Evolutionary conservation across 2,797 vertebrate species (phyloP).

Genomic region (Myoxocephalus aenaeus): DNA sequence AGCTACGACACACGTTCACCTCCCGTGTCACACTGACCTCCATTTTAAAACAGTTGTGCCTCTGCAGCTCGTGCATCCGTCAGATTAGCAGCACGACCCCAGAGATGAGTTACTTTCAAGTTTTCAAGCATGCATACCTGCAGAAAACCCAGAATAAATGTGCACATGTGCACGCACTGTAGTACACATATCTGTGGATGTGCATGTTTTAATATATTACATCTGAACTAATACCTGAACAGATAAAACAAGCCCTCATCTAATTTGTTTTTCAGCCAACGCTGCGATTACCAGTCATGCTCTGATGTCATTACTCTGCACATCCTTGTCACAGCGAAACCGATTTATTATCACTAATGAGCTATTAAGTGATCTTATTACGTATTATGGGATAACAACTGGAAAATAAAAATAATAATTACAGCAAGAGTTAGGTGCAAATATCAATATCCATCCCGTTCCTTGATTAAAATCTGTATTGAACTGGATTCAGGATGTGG

Average conservation of each 20-base stretch:
- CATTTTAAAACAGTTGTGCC: slow-evolving; percentile 20
- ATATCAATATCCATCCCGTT: too few species aligned
- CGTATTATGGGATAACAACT: background rate
- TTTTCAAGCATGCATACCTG: background rate
- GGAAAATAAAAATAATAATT: background rate
- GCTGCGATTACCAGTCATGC: background rate
- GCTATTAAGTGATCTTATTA: background rate
- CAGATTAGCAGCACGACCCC: too few species aligned
- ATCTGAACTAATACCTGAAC: background rate
- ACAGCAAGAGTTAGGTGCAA: too few species aligned
- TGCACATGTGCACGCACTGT: too few species aligned
- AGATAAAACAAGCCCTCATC: background rate
- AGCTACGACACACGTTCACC: slow-evolving; percentile 2
- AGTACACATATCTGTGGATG: background rate
- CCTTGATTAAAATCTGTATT: background rate
- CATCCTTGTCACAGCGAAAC: background rate
- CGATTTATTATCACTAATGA: background rate
- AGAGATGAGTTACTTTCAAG: too few species aligned
- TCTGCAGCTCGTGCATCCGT: too few species aligned
- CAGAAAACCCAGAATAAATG: background rate
- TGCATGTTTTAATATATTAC: background rate
- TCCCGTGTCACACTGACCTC: slow-evolving; percentile 62
- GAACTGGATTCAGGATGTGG: background rate
- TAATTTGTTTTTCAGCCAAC: background rate
- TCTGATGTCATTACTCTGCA: background rate